phyloP scores from a whole-genome alignment of 2,113 vertebrate species.

The Ivindomyrus marchei region DNA sequence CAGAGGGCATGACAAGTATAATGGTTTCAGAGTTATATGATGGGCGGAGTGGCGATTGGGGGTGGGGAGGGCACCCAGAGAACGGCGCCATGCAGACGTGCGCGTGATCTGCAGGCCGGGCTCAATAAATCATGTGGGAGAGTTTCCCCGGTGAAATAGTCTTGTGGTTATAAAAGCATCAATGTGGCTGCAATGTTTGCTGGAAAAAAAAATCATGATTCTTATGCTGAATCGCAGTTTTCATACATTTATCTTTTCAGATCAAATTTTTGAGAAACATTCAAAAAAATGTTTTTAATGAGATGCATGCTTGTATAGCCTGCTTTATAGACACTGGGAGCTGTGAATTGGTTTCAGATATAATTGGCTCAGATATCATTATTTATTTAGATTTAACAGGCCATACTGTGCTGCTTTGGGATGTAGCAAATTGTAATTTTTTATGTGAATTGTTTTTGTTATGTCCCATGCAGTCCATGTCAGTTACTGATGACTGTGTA shows the following conservation, averaged over 20 bases:
- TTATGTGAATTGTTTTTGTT: neutral
- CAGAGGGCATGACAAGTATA: neutral
- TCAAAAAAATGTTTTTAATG: neutral
- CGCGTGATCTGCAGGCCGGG: neutral
- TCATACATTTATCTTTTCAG: neutral
- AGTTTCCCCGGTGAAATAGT: neutral
- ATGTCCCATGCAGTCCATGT: neutral
- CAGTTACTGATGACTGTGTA: neutral
- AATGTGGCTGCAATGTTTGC: neutral
- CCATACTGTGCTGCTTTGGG: neutral
- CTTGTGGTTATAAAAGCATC: neutral
- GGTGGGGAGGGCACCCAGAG: neutral
- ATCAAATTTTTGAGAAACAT: neutral
- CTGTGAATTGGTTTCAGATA: neutral
- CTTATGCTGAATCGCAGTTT: neutral
- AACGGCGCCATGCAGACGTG: neutral
- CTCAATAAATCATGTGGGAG: neutral
- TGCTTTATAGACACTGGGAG: neutral
- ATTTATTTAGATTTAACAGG: neutral
- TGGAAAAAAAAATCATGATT: neutral
- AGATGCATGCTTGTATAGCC: neutral
- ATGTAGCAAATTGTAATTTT: neutral
- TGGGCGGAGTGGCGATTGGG: neutral
- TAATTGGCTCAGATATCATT: neutral
- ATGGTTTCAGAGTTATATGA: neutral